Evolutionary conservation across 2,888 invertebrate species (phyloP).

Genomic region (Corythucha ciliata): DNA sequence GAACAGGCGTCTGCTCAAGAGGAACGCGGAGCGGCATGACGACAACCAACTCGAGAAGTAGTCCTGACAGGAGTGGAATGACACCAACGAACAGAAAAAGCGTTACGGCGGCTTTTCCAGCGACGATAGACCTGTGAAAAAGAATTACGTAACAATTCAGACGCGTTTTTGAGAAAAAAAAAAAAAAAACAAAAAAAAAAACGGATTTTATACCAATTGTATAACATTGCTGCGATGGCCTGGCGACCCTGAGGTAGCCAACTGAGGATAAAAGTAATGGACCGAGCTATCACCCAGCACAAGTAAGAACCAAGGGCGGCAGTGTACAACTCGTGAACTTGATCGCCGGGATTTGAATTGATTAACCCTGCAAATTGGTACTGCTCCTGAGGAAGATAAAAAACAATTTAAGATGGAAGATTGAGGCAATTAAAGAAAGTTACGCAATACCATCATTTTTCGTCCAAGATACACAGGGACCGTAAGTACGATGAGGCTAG

Average conservation of each 20-base stretch:
- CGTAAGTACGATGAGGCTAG: conserved; percentile 74
- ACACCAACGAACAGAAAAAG: conserved; percentile 69
- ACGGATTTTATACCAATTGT: conserved; percentile 64
- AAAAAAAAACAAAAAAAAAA: no score
- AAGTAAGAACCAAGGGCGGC: conserved; percentile 89
- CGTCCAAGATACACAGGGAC: conserved; percentile 87
- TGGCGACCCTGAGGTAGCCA: conserved; percentile 85
- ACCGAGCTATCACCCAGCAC: conserved; percentile 85
- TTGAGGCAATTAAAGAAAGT: background rate
- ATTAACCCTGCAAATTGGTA: no score
- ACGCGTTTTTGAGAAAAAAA: no score
- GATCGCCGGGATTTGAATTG: no score
- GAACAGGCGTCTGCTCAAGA: conserved; percentile 78
- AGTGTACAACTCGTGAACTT: conserved; percentile 91
- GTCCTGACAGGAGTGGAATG: conserved; percentile 83
- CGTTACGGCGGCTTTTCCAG: conserved; percentile 37
- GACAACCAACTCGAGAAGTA: conserved; percentile 81
- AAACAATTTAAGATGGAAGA: background rate
- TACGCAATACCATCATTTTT: conserved; percentile 61
- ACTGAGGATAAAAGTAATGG: conserved; percentile 67
- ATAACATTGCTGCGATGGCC: conserved; percentile 59
- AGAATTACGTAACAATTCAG: no score
- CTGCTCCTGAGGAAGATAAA: conserved; percentile 20
- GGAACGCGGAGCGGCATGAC: conserved; percentile 90
- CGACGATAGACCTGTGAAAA: conserved; percentile 19